These are phyloP conservation scores for Leucosticte australis DNA, from an alignment of 2,113 vertebrate genomes.

Conservation along the genomic window DNA sequence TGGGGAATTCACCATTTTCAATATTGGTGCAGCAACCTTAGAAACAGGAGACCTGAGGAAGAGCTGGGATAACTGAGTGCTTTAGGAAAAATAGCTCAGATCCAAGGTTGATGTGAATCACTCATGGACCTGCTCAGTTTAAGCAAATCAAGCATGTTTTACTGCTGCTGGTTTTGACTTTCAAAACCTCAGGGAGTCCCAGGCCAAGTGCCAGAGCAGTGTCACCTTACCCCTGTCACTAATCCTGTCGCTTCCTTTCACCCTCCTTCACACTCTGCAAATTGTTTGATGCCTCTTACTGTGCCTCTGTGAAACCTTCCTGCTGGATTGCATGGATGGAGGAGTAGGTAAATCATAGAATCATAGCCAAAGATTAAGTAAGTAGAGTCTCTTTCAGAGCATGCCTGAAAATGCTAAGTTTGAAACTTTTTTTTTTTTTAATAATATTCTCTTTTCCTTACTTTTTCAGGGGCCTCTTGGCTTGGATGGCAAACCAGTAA, in stretches of 20 bases:
- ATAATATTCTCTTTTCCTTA: not conserved
- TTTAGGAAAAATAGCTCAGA: not conserved
- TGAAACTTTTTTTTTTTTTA: not conserved
- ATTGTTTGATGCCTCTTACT: not conserved
- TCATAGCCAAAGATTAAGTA: not conserved
- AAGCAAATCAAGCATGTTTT: not conserved
- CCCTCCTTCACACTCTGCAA: not conserved
- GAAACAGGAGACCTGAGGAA: not conserved
- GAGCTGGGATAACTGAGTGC: not conserved
- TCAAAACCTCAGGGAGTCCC: not conserved
- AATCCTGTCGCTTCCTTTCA: constrained; percentile 37
- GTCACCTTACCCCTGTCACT: not conserved
- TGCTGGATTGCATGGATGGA: constrained; percentile 16
- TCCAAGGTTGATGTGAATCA: not conserved
- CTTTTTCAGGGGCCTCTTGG: constrained; percentile 88
- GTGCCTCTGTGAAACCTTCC: not conserved
- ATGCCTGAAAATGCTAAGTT: not conserved
- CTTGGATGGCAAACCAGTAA: constrained; percentile 95
- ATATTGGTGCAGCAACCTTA: rapidly evolving
- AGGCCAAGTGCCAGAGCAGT: not conserved
- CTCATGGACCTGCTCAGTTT: not conserved
- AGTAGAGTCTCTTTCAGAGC: constrained; percentile 14
- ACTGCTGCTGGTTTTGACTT: not conserved
- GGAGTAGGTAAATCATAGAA: not conserved
- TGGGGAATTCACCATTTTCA: not conserved